Base-by-base conservation (phyloP, 2,113 vertebrate species). In the Noctilio leporinus region DNA sequence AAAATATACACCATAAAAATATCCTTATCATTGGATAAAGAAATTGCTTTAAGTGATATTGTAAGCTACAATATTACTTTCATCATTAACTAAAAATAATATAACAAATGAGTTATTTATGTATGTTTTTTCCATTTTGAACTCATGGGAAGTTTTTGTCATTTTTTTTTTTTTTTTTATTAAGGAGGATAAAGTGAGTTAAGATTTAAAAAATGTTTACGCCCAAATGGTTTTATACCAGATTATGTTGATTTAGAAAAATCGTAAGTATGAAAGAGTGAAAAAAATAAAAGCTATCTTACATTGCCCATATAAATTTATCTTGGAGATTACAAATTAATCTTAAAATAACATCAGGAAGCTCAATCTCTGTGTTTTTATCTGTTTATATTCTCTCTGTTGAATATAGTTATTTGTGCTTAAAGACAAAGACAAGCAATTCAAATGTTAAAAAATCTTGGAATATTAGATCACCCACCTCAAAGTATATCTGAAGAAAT, bases 81-180 rank as follows among this genome's bases (percentile, higher is more conserved):
- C 19, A 16, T 59, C 89, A 78, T 65, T 8, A 0, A 30, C n/a
- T 77, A 57, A 67, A 95, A 95, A 88, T 49, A 16, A 8, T 10
- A 33, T 0, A 11, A 22, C 30, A 88, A 33, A 5, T 89, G 28
- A 95, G 0, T 76, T 96, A 83, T 10, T 86, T 26, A 22, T 72
- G 20, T 65, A 28, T n/a, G 38, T 30, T 24, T 43, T 80, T 95
- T 43, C 4, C 26, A 67, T 22, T 87, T 87, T 15, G 7, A 90
- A 89, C 51, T 49, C 0, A 17, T 82, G 45, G 3, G 45, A 80
- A 20, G 2, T 0, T 55, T 65, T 86, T 67, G 89, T 19, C 0
- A 24, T 95, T 93, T 86, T 53, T 82, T 77, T 87, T 70, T 22
- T 95, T 93, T 86, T 53, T 82, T 77, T 87, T 70, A 72, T 95